Evolutionary conservation across 2,888 invertebrate species (phyloP).

Genomic region (Seira ritae): DNA sequence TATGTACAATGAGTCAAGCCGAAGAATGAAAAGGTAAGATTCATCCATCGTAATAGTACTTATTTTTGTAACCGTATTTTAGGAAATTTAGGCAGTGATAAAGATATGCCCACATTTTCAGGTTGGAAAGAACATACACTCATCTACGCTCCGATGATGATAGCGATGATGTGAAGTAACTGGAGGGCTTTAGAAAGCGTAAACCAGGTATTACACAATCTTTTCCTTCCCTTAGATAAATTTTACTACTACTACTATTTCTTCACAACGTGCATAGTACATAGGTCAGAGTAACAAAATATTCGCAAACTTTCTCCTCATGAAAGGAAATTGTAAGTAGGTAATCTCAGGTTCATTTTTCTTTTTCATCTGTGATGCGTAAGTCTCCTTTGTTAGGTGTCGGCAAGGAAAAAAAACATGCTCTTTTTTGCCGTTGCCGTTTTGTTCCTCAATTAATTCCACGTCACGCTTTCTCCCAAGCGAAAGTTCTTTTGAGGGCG

Average conservation of each 20-base stretch:
- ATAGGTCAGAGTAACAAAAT: too few relatives aligned
- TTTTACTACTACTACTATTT: neutral
- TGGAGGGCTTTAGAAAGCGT: conserved; percentile 34
- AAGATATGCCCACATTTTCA: too few relatives aligned
- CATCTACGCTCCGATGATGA: conserved; percentile 20
- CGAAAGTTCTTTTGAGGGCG: neutral
- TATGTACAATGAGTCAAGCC: too few relatives aligned
- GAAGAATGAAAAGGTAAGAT: too few relatives aligned
- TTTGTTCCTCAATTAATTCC: conserved; percentile 1
- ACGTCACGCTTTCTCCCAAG: neutral
- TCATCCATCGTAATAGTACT: too few relatives aligned
- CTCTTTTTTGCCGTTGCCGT: neutral
- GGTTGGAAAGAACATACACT: too few relatives aligned
- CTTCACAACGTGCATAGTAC: too few relatives aligned
- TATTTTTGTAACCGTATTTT: too few relatives aligned
- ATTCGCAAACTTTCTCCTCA: too few relatives aligned
- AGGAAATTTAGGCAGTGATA: too few relatives aligned
- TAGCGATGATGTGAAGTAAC: conserved; percentile 24
- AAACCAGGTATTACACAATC: conserved; percentile 40
- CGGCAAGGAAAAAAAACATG: neutral
- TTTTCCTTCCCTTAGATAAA: neutral
- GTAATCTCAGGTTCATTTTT: conserved; percentile 50
- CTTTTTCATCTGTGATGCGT: conserved; percentile 30
- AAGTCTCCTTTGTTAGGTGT: neutral
- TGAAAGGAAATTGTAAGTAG: conserved; percentile 24